Evolutionary conservation across 2,113 vertebrate genomes (phyloP).

Genomic region (Leptobrachium leishanense): DNA sequence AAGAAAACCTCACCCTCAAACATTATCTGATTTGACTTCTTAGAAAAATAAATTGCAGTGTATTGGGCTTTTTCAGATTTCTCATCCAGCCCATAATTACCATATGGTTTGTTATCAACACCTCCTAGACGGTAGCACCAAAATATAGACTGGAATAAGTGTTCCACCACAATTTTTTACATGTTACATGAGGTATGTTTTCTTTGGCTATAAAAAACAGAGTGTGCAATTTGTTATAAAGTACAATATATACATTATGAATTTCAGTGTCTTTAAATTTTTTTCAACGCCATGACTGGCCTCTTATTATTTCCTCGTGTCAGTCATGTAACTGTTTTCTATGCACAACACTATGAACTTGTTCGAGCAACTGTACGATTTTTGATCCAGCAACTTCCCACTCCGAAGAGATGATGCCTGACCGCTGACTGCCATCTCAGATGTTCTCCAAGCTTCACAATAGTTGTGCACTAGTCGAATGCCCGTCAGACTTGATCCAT

Average conservation of each 20-base stretch:
- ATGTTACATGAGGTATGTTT: slow-evolving; percentile 69
- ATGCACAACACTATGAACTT: slow-evolving; percentile 88
- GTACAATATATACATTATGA: slow-evolving; percentile 74
- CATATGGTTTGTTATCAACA: background rate
- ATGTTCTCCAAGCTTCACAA: slow-evolving; percentile 87
- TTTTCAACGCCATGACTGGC: slow-evolving; percentile 32
- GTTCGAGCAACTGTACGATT: slow-evolving; percentile 83
- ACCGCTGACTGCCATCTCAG: slow-evolving; percentile 74
- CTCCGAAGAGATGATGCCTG: slow-evolving; percentile 81
- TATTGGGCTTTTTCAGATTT: background rate
- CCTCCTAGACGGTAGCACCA: slow-evolving; percentile 65
- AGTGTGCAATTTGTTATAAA: slow-evolving; percentile 56
- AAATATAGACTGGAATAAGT: slow-evolving; percentile 56
- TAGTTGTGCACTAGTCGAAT: slow-evolving; percentile 78
- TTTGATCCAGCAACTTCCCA: slow-evolving; percentile 85
- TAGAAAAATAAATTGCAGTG: slow-evolving; percentile 13
- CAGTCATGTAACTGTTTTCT: slow-evolving; percentile 87
- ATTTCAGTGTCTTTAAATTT: slow-evolving; percentile 63
- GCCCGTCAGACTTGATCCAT: slow-evolving; percentile 80
- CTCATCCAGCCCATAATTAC: slow-evolving; percentile 8
- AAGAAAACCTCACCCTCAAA: slow-evolving; percentile 21
- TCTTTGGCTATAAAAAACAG: slow-evolving; percentile 65
- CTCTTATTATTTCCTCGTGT: slow-evolving; percentile 68
- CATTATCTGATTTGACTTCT: slow-evolving; percentile 1
- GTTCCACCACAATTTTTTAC: slow-evolving; percentile 54